Base-by-base conservation (phyloP, 2,888 invertebrate species). In the Odontothrips loti region DNA sequence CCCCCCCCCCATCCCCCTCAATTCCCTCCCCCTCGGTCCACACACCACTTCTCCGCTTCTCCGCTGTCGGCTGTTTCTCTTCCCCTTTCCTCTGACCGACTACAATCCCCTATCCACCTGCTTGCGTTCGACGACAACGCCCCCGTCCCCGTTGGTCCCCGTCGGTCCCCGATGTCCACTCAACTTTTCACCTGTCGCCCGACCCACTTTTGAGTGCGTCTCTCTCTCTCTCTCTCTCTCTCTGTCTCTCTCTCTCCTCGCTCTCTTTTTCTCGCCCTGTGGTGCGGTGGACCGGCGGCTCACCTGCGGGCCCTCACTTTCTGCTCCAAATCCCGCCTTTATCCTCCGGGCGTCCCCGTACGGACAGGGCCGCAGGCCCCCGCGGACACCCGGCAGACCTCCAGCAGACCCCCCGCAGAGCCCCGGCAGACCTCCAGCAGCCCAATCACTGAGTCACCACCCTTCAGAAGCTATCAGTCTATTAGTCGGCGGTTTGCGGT, bases 311-410 rank as follows among this genome's bases (percentile, higher is more conserved):
- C n/a, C 27, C 68, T 68, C 68, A 11, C 68, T 43, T 68, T 68
- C 68, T 68, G 68, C 68, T 68, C 68, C 68, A 68, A 68, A 68
- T 68, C 68, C 68, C 23, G n/a, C 23, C 68, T 68, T 68, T 68
- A 68, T 68, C 68, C 68, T 23, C 27, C 9, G 68, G 58, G 12
- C 51, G 51, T n/a, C n/a, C n/a, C n/a, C n/a, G n/a, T n/a, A n/a
- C n/a, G n/a, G n/a, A n/a, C n/a, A n/a, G n/a, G n/a, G 34, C 34
- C 2, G 34, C 34, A 43, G 34, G 6, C 34, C 34, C 6, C 34
- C 34, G 34, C 34, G 51, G 51, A 17, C 51, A 11, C 10, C 48
- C 48, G 34, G 34, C 34, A 43, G 34, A 43, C 34, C 34, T 43
- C 34, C 34, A 43, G 34, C 34, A 43, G 34, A 43, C 34, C 34